Conservation (phyloP, 2,113 vertebrate species). For the Zosterops borbonicus region DNA sequence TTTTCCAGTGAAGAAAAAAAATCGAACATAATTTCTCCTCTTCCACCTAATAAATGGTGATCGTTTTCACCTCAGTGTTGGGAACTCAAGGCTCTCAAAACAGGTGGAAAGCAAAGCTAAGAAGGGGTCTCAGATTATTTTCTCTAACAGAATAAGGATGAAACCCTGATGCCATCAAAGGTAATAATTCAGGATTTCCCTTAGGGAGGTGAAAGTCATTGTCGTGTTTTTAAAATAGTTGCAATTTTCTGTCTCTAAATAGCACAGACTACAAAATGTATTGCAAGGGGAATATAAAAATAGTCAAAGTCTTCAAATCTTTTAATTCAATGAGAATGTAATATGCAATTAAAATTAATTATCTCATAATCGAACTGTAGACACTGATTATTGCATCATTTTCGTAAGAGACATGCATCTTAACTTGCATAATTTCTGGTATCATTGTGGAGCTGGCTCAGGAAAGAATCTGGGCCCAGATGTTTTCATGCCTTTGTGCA, state of each 20-base stretch:
- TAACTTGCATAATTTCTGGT: slow-evolving; percentile 57
- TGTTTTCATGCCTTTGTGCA: neutral
- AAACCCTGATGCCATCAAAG: slow-evolving; percentile 20
- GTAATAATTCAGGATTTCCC: slow-evolving; percentile 59
- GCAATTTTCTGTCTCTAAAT: slow-evolving; percentile 73
- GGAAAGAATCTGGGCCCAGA: slow-evolving; percentile 31
- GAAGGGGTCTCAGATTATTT: neutral
- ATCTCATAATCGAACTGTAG: slow-evolving; percentile 77
- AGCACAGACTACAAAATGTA: slow-evolving; percentile 71
- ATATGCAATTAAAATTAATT: slow-evolving; percentile 81
- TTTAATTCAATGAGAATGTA: slow-evolving; percentile 80
- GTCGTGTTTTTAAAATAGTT: slow-evolving; percentile 70
- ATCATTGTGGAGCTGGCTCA: slow-evolving; percentile 36
- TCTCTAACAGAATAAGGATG: slow-evolving; percentile 7
- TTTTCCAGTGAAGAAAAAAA: neutral
- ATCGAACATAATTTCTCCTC: neutral
- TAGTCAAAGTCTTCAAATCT: slow-evolving; percentile 74
- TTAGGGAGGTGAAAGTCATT: slow-evolving; percentile 61
- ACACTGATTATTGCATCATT: slow-evolving; percentile 79
- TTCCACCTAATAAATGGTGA: neutral
- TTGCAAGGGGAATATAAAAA: slow-evolving; percentile 70
- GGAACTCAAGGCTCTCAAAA: neutral
- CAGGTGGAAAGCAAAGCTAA: neutral
- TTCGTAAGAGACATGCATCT: slow-evolving; percentile 71
- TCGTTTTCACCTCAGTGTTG: neutral